Conservation (phyloP, 2,888 invertebrate species). For the Chirona hameri region DNA sequence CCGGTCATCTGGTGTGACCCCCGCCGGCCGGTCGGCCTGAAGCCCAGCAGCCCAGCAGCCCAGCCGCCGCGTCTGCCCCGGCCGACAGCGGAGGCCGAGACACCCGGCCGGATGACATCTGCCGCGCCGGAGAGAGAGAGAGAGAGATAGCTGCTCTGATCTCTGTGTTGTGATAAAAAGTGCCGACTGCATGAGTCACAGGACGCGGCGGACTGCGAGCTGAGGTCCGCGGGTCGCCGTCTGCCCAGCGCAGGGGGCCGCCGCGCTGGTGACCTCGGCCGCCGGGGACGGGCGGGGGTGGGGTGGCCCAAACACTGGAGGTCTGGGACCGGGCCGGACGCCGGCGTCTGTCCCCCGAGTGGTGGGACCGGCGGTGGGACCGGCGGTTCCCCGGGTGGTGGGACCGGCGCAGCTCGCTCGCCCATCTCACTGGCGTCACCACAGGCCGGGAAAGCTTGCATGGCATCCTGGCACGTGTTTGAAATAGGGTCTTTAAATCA, state of each 20-base stretch:
- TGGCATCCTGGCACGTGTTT: too few species aligned
- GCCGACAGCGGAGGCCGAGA: background rate
- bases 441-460: too few species aligned
- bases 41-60: too few species aligned
- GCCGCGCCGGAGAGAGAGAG: background rate
- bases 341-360: background rate
- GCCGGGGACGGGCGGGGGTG: background rate
- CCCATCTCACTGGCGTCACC: background rate
- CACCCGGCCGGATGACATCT: background rate
- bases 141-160: too few species aligned
- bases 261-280: background rate
- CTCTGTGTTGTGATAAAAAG: conserved; percentile 2
- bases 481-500: too few species aligned
- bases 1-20: too few species aligned
- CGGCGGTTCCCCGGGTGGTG: background rate
- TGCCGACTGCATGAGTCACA: background rate
- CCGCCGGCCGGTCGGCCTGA: too few species aligned
- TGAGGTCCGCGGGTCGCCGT: background rate
- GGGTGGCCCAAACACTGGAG: background rate
- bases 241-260: background rate
- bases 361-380: background rate
- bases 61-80: too few species aligned
- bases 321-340: too few species aligned
- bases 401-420: too few species aligned
- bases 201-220: background rate